phyloP scores from a whole-genome alignment of 2,113 vertebrate species.

The Noturus placidus region DNA sequence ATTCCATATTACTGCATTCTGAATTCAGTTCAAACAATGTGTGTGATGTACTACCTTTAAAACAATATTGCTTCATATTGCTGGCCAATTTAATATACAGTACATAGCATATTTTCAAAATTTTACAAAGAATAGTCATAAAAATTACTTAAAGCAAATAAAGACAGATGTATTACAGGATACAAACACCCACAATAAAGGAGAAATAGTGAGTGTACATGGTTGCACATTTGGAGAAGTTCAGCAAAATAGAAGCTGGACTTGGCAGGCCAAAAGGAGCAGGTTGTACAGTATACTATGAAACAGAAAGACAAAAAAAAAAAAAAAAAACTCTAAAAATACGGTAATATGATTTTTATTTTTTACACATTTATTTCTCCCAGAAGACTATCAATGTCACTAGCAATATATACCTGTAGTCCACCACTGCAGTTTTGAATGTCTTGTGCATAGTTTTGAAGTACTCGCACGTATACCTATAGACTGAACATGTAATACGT shows the following conservation, averaged over 20 bases:
- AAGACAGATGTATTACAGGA: not conserved
- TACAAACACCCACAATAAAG: not conserved
- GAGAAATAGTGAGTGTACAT: not conserved
- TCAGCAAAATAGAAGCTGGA: not conserved
- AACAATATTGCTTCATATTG: not conserved
- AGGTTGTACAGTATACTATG: not conserved
- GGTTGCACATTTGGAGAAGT: not conserved
- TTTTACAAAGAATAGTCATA: no score
- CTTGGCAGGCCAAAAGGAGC: not conserved
- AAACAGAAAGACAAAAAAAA: not conserved
- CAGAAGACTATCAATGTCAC: not conserved
- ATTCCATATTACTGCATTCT: constrained; percentile 16
- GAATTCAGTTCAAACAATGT: constrained; percentile 9
- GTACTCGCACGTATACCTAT: no score
- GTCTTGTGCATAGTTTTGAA: no score
- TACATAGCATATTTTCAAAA: not conserved
- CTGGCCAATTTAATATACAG: not conserved
- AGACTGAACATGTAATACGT: no score
- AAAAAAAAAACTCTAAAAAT: not conserved
- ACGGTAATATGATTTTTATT: not conserved
- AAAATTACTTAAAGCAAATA: not conserved
- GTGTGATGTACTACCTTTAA: not conserved
- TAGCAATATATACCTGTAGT: not conserved
- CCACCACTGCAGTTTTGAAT: no score
- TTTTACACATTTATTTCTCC: not conserved